These are phyloP conservation scores for Ophiodon elongatus DNA, from an alignment of 2,113 vertebrate species.

Conservation along the genomic window DNA sequence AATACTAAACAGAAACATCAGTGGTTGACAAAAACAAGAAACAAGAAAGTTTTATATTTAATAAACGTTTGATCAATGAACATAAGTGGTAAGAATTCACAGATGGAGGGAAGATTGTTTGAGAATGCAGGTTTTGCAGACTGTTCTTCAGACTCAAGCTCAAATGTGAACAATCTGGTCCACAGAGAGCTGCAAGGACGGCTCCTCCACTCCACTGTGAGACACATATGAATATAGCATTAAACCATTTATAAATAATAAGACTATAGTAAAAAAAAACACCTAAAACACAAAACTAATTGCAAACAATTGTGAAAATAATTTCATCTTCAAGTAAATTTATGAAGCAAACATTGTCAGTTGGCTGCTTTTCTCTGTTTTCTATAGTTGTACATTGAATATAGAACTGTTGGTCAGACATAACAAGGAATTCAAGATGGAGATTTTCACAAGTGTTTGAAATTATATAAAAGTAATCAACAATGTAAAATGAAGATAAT, in stretches of 20 bases:
- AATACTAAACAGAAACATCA: not conserved
- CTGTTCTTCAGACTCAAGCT: constrained; percentile 6
- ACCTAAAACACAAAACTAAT: not conserved
- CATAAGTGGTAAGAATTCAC: not conserved
- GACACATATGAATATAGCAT: constrained; percentile 34
- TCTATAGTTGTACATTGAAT: not conserved
- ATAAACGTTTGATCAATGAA: not conserved
- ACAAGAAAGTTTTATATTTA: constrained; percentile 23
- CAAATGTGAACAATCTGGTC: constrained; percentile 50
- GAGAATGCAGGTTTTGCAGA: fast-evolving
- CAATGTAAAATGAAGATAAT: not conserved
- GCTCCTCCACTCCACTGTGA: constrained; percentile 75
- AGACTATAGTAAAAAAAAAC: not conserved
- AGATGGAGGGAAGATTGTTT: not conserved
- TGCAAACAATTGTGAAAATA: not conserved
- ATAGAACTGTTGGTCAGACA: not conserved
- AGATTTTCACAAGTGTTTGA: not conserved
- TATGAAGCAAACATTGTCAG: not conserved
- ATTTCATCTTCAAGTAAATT: not conserved
- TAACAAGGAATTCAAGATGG: not conserved
- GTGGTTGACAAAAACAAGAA: constrained; percentile 14
- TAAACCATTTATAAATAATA: constrained; percentile 3
- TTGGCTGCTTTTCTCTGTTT: not conserved
- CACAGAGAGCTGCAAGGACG: constrained; percentile 71
- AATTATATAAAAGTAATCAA: not conserved